Evolutionary conservation across 2,888 invertebrate genomes (phyloP), one percentile per base, ranked within the genome.

Genomic region (Baccha elongata): DNA sequence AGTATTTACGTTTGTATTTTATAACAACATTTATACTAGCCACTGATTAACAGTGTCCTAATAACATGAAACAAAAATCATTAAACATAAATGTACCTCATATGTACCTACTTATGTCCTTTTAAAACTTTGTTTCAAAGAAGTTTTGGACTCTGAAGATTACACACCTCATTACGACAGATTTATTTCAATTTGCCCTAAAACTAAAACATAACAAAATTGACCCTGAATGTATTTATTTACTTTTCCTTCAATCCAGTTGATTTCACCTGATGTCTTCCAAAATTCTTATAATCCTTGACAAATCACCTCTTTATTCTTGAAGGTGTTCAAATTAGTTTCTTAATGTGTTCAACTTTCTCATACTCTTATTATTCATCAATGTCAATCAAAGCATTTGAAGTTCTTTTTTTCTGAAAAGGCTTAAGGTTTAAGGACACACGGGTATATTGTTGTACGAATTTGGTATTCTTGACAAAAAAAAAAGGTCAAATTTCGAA

Each of bases 341-440:
- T 3, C 21, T 23, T 23, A 40, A 40, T 15, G 15, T 40, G 55
- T 55, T 55, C 37, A 55, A 55, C 55, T 13, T 52, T 40, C 58
- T 40, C 26, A 26, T 40, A 23, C 40, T 15, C 21, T 26, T 10
- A 37, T n/a, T n/a, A 37, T 23, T 58, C 21, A 55, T 37, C 8
- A 37, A 13, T 13, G 58, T 40, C 40, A 55, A 55, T 40, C 37
- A 40, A 58, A 58, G 5, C 40, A 8, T 26, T 15, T 40, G 11
- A 23, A 23, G 0, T 17, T 2, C 11, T 23, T 0, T 2, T 23
- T 40, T 58, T 40, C 15, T n/a, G n/a, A n/a, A n/a, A n/a, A n/a
- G n/a, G 19, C 35, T 53, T 21, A 13, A 21, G 53, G 35, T 37
- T 37, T 55, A 37, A 53, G 11, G 3, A 50, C 2, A 53, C 35